A percentile compares a stretch with the other conserved stretches of the same genome.
These are phyloP conservation scores for Apocrypta bakeri DNA, from an alignment of 1,140 invertebrate genomes.

Conservation along the genomic window DNA sequence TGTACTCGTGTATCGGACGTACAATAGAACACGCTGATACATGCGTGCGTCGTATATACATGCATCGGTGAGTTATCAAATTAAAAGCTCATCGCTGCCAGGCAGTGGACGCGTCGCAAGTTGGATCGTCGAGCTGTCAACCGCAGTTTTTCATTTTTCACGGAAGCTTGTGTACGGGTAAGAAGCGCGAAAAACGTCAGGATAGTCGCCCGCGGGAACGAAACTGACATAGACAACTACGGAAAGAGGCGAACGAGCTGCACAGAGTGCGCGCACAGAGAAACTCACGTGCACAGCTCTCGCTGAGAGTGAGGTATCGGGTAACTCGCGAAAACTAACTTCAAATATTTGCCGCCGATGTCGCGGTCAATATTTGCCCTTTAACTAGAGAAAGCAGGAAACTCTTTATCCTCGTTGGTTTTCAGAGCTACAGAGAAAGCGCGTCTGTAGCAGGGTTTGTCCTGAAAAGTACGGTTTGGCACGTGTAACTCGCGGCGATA, in stretches of 20 bases:
- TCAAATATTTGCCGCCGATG: conserved; percentile 4
- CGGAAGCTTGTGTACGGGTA: neutral
- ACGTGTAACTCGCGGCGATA: neutral
- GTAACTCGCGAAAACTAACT: neutral
- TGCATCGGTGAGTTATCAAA: neutral
- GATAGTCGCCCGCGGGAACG: neutral
- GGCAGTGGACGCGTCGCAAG: neutral
- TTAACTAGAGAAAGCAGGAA: neutral
- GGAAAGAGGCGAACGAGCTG: neutral
- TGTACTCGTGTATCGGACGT: no score
- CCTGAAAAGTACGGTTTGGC: neutral
- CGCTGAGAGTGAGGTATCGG: neutral
- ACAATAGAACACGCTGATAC: no score
- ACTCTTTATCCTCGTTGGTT: neutral
- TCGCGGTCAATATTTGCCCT: conserved; percentile 28
- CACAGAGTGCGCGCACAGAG: neutral
- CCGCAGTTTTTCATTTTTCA: neutral
- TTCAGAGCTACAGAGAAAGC: neutral
- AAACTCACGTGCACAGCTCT: no score
- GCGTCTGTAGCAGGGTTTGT: neutral
- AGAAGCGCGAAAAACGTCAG: neutral
- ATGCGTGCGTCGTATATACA: neutral
- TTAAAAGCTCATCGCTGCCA: neutral
- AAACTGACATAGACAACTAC: neutral
- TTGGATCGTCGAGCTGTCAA: neutral